These are phyloP conservation scores for Aphodius sticticus DNA, from an alignment of 2,888 invertebrate genomes.

Conservation along the genomic window DNA sequence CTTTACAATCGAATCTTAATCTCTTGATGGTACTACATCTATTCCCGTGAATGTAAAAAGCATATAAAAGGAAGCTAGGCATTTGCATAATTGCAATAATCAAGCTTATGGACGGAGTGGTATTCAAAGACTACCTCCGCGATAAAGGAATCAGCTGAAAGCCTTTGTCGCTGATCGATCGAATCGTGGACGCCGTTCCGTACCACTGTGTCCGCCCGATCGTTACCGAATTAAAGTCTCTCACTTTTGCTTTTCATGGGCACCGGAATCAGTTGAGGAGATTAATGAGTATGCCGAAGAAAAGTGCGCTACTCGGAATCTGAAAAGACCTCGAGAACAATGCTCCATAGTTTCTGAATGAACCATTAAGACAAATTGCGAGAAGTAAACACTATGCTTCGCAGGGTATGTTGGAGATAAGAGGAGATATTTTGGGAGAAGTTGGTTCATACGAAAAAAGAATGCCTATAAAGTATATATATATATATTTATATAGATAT, in stretches of 20 bases:
- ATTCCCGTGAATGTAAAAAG: neutral
- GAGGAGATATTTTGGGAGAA: no score
- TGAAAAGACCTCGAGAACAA: neutral
- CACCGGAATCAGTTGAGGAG: neutral
- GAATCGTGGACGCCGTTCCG: neutral
- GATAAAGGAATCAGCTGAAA: slow-evolving; percentile 4
- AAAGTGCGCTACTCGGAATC: neutral
- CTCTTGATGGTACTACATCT: neutral
- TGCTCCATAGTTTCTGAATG: neutral
- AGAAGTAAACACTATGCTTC: neutral
- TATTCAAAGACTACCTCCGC: neutral
- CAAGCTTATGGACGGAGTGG: neutral
- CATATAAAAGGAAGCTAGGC: neutral
- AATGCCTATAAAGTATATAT: no score
- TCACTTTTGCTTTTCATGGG: neutral
- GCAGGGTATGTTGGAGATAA: neutral
- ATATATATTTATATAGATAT: no score
- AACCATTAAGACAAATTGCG: neutral
- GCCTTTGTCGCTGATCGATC: neutral
- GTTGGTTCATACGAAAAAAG: no score
- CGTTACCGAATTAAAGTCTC: neutral
- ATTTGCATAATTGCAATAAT: slow-evolving; percentile 4
- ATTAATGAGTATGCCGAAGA: neutral
- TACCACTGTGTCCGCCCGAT: neutral
- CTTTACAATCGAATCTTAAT: neutral